A percentile compares a stretch with the other conserved stretches of the same genome.
phyloP scores from a whole-genome alignment of 30 jellyfish, hydroid and myxozoan species.

The Hydra vulgaris region DNA sequence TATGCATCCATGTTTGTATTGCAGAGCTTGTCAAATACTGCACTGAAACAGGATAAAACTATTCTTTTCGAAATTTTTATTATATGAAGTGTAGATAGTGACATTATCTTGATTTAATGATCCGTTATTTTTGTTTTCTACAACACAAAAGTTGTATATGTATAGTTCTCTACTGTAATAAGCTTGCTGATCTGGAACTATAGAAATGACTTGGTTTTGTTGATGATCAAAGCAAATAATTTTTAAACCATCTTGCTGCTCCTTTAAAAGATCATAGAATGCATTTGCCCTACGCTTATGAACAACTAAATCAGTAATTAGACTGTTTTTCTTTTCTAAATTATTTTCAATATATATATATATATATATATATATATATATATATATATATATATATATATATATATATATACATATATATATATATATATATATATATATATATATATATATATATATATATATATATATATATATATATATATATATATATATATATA shows the following conservation, averaged over 20 bases:
- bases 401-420: neutral
- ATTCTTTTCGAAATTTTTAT: neutral
- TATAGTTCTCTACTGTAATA: neutral
- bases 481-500: neutral
- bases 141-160: neutral
- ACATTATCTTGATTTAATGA: neutral
- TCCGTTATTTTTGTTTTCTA: neutral
- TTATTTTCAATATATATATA: too few species aligned
- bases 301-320: neutral
- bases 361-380: neutral
- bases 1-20: neutral
- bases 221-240: neutral
- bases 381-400: neutral
- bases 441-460: neutral
- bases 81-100: neutral
- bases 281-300: neutral
- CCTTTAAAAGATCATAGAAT: neutral
- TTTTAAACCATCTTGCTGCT: neutral
- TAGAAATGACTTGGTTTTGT: neutral
- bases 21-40: neutral
- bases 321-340: neutral
- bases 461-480: neutral
- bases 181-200: neutral
- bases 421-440: neutral
- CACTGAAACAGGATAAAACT: neutral